Percentiles rank a stretch among this genome's conserved stretches.
Evolutionary conservation across 2,797 vertebrate species (phyloP).

Genomic region (Sphenopsis melanotis): DNA sequence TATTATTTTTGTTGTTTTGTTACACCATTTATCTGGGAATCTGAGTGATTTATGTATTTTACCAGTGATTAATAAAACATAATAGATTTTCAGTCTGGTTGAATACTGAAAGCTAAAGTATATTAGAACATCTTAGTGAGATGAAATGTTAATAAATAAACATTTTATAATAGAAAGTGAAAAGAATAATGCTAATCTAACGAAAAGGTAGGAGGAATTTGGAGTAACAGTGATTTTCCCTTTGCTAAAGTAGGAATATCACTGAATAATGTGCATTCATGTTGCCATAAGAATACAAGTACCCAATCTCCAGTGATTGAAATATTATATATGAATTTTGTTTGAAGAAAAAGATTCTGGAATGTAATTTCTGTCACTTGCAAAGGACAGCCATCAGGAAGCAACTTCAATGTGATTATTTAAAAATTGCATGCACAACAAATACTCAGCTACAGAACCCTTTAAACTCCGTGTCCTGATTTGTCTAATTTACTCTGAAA

Average conservation of each 20-base stretch:
- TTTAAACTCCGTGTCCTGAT: not conserved
- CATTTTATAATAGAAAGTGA: not conserved
- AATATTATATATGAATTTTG: not conserved
- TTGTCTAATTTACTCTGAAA: not conserved
- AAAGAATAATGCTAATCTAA: not conserved
- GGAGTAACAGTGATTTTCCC: not conserved
- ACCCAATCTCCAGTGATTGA: not conserved
- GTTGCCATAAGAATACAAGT: not conserved
- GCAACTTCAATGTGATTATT: not conserved
- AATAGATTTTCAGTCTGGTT: not conserved
- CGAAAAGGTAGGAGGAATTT: not conserved
- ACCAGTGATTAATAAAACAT: not conserved
- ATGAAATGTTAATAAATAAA: not conserved
- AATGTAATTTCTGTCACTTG: not conserved
- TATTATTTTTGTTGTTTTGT: not conserved
- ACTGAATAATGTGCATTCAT: not conserved
- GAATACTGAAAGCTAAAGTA: not conserved
- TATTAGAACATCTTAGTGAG: not conserved
- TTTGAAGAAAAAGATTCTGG: not conserved
- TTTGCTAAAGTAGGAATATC: not conserved
- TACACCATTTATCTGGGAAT: not conserved
- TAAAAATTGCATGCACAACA: not conserved
- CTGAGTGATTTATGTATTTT: not conserved
- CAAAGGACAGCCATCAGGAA: not conserved
- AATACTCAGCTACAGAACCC: not conserved